phyloP scores from a whole-genome alignment of 2,113 vertebrate genomes.

The Perca fluviatilis region DNA sequence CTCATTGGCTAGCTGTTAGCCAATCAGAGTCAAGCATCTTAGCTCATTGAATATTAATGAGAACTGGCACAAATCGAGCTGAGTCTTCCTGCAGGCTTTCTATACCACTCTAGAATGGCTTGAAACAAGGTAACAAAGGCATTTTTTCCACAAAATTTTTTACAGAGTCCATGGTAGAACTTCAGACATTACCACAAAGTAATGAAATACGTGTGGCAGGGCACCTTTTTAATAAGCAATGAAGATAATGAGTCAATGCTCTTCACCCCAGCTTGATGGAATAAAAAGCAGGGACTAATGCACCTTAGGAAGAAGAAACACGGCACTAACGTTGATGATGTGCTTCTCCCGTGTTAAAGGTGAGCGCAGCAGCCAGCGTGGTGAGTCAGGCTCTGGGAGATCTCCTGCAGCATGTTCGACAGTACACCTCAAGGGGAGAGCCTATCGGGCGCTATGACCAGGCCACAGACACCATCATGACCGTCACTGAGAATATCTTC shows the following conservation, averaged over 20 bases:
- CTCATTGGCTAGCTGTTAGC: too few relatives aligned
- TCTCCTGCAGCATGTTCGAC: slow-evolving; percentile 95
- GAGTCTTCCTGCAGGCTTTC: too few relatives aligned
- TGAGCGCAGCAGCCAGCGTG: slow-evolving; percentile 89
- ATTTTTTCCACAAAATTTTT: too few relatives aligned
- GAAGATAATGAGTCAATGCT: slow-evolving; percentile 35
- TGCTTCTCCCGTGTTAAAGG: slow-evolving; percentile 50
- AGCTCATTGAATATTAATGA: too few relatives aligned
- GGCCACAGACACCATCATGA: slow-evolving; percentile 99
- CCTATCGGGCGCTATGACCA: slow-evolving; percentile 99
- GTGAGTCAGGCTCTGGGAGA: slow-evolving; percentile 95
- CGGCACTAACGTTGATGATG: slow-evolving; percentile 12
- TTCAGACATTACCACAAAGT: too few relatives aligned
- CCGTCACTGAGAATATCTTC: slow-evolving; percentile 98
- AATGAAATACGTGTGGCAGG: too few relatives aligned
- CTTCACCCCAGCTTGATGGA: background rate
- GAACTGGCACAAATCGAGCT: too few relatives aligned
- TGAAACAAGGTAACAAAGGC: too few relatives aligned
- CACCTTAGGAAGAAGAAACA: background rate
- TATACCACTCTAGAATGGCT: too few relatives aligned
- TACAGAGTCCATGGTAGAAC: too few relatives aligned
- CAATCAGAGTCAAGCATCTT: too few relatives aligned
- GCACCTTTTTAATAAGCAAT: slow-evolving; percentile 16
- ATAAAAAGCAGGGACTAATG: slow-evolving; percentile 12
- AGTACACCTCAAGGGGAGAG: slow-evolving; percentile 94